Base-by-base conservation (phyloP, 2,888 invertebrate genomes). In the Tetropium fuscum region DNA sequence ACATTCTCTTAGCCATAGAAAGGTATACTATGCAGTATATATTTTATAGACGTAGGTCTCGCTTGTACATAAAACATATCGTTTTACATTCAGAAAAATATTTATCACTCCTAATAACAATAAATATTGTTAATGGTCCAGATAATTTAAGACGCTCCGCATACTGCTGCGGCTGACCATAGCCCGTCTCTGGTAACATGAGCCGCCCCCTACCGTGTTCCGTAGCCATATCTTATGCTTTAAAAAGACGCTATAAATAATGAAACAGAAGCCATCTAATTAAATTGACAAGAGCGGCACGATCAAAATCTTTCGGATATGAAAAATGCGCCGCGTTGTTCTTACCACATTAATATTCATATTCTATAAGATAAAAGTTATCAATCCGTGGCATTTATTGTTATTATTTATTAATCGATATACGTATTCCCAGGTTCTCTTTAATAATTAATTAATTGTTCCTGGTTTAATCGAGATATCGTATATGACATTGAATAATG, bases 241-340 rank as follows among this genome's bases (percentile, higher is more conserved):
- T 47, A 56, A 61, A 56, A 60, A 64, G 55, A 61, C 55, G 60
- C 56, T 55, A 67, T 68, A 70, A 70, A 70, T 70, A 70, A 68
- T 64, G 56, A 70, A 70, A 70, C 70, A 70, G 70, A 68, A 70
- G 70, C 70, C 66, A 64, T 68, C 70, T 70, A 67, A 70, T 68
- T 70, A 68, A 68, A 70, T 68, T 67, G 70, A 70, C 70, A 67
- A 66, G 61, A 60, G 62, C 70, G 58, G 66, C 45, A 59, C 61
- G 68, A 70, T 70, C 66, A 67, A 63, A 67, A 68, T 68, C 70
- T 64, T 56, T 41, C 38, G 51, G 43, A 25, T 30, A 38, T 55
- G 49, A 56, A 56, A 41, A 57, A 53, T 48, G 36, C 53, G 58
- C 60, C 36, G 47, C 41, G 18, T 40, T 36, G 47, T 41, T 47